Evolutionary conservation across 2,113 vertebrate genomes (phyloP).

Genomic region (Cebus imitator): DNA sequence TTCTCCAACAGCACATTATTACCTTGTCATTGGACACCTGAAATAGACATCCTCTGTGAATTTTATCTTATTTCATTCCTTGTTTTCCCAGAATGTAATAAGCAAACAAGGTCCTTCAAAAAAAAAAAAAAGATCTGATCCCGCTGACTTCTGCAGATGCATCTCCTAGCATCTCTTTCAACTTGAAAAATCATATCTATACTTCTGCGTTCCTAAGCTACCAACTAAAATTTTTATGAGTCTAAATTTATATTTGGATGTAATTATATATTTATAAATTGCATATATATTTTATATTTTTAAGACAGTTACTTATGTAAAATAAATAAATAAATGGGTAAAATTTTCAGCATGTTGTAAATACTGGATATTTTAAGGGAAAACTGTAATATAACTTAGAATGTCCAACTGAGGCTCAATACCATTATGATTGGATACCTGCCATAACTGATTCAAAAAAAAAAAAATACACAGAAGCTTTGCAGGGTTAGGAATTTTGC

Average conservation of each 20-base stretch:
- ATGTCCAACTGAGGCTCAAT: not conserved
- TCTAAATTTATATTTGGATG: not conserved
- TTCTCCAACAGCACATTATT: not conserved
- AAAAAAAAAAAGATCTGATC: not conserved
- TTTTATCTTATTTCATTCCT: not conserved
- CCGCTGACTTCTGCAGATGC: not conserved
- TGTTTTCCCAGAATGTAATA: not conserved
- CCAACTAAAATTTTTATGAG: not conserved
- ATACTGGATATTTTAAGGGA: constrained; percentile 17
- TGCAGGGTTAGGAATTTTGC: not conserved
- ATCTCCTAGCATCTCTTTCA: not conserved
- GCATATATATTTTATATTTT: not conserved
- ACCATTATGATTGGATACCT: not conserved
- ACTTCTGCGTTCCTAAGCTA: not conserved
- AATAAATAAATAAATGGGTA: not conserved
- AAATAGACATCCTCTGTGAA: not conserved
- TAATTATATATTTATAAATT: not conserved
- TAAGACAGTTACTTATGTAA: not conserved
- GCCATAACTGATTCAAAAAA: not conserved
- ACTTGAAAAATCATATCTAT: not conserved
- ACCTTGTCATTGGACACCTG: not conserved
- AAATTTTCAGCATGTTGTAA: not conserved
- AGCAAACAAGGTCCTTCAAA: not conserved
- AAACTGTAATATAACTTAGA: not conserved
- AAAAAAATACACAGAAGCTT: not conserved